These are phyloP conservation scores for Champsocephalus gunnari DNA, from an alignment of 2,797 vertebrate species.

Conservation along the genomic window DNA sequence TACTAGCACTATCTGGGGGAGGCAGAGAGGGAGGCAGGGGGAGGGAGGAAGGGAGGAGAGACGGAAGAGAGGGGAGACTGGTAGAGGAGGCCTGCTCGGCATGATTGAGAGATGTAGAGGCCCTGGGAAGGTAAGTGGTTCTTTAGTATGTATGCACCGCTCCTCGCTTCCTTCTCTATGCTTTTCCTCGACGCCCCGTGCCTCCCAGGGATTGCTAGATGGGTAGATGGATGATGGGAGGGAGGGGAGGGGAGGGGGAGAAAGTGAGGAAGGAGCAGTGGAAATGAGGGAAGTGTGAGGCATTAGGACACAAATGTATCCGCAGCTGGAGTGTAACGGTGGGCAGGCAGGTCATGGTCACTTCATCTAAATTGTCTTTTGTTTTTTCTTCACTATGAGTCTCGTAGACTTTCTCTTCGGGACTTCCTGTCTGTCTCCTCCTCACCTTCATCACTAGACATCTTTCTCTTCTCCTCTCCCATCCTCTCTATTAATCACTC, in stretches of 20 bases:
- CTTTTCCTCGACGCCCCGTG: slow-evolving; percentile 74
- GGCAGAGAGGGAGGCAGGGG: slow-evolving; percentile 46
- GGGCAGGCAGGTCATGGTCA: slow-evolving; percentile 56
- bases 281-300: slow-evolving; percentile 78
- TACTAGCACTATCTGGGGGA: slow-evolving; percentile 92
- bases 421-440: slow-evolving; percentile 30
- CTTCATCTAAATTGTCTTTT: slow-evolving; percentile 42
- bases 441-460: slow-evolving; percentile 52
- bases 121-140: slow-evolving; percentile 86
- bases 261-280: slow-evolving; percentile 45
- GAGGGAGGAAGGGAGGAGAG: slow-evolving; percentile 19
- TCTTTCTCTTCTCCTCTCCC: slow-evolving; percentile 42
- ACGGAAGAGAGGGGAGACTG: slow-evolving; percentile 57
- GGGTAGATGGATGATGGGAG: slow-evolving; percentile 72
- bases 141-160: slow-evolving; percentile 87
- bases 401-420: slow-evolving; percentile 24
- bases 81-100: slow-evolving; percentile 77
- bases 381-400: slow-evolving; percentile 11
- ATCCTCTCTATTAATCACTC: slow-evolving; percentile 74
- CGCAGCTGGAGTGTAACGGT: slow-evolving; percentile 70
- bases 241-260: slow-evolving; percentile 12
- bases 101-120: slow-evolving; percentile 84
- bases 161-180: slow-evolving; percentile 75
- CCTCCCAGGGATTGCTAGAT: slow-evolving; percentile 84
- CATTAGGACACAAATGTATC: slow-evolving; percentile 83